Base-by-base conservation (phyloP, 1,140 invertebrate species). In the Wasmannia auropunctata region DNA sequence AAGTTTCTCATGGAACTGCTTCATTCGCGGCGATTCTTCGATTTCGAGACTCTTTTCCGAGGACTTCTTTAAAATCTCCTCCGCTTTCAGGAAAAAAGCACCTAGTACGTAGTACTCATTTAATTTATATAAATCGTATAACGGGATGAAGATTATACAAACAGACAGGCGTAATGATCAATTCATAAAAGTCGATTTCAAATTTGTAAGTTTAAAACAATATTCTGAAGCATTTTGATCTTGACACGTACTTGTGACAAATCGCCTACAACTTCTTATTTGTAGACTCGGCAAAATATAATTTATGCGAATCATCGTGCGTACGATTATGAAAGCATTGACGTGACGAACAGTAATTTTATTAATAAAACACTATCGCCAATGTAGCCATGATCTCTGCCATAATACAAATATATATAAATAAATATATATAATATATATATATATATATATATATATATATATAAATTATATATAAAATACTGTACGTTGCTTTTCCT, bases 1-100 rank as follows among this genome's bases (percentile, higher is more conserved):
- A 10, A 94, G 85, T 88, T 93, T 92, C 49, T 92, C 86, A 63
- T 89, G 93, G 86, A 93, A 93, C 37, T 88, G 58, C 65, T 93
- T 93, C 87, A 93, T 93, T 77, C 93, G 65, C 28, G 58, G 60
- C 11, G 92, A 93, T 74, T 93, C 90, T 43, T 76, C 67, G 28
- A 19, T 62, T 16, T n/a, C n/a, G n/a, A n/a, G n/a, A n/a, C n/a
- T n/a, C n/a, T 22, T 51, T 56, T 84, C 2, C 8, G 7, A 22
- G 2, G 14, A 10, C 14, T 56, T 2, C 1, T 14, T 62, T 58
- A 40, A 7, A 11, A 54, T 43, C 37, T 28, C 10, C 22, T 88
- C 51, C 8, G 54, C 37, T 25, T 54, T 16, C 54, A 58, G 19
- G 16, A 84, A 25, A 25, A 49, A 74, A 67, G 34, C 4, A 67